Evolutionary conservation across 2,113 vertebrate genomes (phyloP).

Genomic region (Trematomus loennbergii): DNA sequence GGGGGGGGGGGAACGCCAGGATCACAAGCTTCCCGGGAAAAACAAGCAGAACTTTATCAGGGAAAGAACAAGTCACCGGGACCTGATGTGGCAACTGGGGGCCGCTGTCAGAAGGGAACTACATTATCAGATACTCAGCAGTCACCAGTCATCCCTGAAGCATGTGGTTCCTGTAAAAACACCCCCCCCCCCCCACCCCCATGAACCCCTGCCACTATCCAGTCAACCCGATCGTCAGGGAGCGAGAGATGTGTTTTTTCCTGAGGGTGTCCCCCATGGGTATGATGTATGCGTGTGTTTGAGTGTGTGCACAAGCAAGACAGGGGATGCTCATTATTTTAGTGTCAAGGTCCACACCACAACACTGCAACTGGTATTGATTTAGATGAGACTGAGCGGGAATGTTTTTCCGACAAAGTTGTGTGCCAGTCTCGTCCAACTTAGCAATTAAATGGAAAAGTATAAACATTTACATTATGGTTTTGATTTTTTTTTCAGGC

Average conservation of each 20-base stretch:
- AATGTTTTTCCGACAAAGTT: conserved; percentile 26
- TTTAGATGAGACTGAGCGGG: conserved; percentile 52
- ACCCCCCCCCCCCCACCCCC: conserved; percentile 38
- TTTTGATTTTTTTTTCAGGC: conserved; percentile 45
- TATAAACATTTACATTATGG: conserved; percentile 54
- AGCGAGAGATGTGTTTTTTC: conserved; percentile 77
- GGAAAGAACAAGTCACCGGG: conserved; percentile 71
- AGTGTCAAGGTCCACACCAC: conserved; percentile 58
- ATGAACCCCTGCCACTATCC: conserved; percentile 55
- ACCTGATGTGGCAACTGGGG: conserved; percentile 70
- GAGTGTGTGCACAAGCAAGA: conserved; percentile 48
- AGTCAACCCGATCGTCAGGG: conserved; percentile 56
- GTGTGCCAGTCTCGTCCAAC: conserved; percentile 34
- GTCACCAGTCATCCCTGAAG: conserved; percentile 73
- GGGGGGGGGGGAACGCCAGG: conserved; percentile 15
- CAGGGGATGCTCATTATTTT: conserved; percentile 55
- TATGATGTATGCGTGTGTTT: conserved; percentile 51
- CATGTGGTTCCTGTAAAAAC: conserved; percentile 82
- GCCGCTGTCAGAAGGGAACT: conserved; percentile 69
- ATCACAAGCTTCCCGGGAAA: conserved; percentile 69
- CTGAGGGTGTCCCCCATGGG: conserved; percentile 62
- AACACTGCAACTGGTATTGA: conserved; percentile 55
- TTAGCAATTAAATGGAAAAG: conserved; percentile 42
- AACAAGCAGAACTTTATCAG: conserved; percentile 76
- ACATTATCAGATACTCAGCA: conserved; percentile 75